Evolutionary conservation across 2,113 vertebrate species (phyloP), one percentile per base, ranked within the genome.

Genomic region (Zeus faber): DNA sequence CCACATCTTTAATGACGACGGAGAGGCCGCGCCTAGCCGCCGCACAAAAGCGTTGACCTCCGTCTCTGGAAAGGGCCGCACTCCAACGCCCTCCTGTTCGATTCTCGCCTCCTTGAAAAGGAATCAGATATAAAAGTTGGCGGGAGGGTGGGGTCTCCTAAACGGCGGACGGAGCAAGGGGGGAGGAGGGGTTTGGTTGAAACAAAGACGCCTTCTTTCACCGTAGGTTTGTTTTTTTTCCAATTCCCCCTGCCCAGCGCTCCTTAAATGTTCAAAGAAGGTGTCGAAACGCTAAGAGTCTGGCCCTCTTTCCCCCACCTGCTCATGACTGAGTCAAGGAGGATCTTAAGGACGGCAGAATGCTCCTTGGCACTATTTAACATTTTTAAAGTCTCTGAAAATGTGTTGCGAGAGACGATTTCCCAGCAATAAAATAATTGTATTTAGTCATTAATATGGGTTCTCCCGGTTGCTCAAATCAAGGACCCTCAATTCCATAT

Each of bases 1-100:
- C 74, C 89, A 80, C 85, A 88, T 88, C 80, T 89, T 89, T 89
- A 88, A 91, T 89, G 89, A 88, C 72, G 79, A 78, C 57, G 71
- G 76, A 89, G 80, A 76, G 81, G 77, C 67, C 54, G 67, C 54
- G 37, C 65, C 65, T 77, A 82, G 61, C 68, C 81, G 49, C 56
- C 49, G 64, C 78, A 89, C 86, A 91, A 89, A 91, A 88, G 87
- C 81, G 56, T 78, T 81, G 89, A 88, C 86, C 88, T 89, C 86
- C 88, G 89, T 83, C 80, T 87, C 70, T 74, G 80, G n/a, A 68
- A 64, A 86, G 87, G 76, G 86, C 76, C 17, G 81, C 76, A 73
- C 85, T 87, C 77, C 79, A 85, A 81, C 82, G 79, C 80, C 62
- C 40, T 62, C 72, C 66, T 76, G 78, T 85, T 88, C 87, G 87